phyloP scores from a whole-genome alignment of 2,797 vertebrate species.

The Yasuhikotakia modesta region DNA sequence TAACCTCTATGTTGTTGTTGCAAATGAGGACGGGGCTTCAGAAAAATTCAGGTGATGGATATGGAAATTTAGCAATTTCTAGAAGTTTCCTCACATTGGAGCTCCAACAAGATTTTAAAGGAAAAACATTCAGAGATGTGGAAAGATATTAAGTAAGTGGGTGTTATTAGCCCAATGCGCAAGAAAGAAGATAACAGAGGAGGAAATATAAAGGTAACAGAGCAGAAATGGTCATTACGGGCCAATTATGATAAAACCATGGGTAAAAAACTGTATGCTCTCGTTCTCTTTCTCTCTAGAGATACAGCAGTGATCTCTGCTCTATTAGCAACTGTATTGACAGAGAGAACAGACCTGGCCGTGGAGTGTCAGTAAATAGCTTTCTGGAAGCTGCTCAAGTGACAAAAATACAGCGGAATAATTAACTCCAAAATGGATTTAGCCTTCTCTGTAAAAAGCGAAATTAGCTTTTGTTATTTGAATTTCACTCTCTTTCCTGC shows the following conservation, averaged over 20 bases:
- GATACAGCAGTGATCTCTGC: conserved; percentile 30
- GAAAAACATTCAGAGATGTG: background rate
- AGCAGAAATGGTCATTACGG: conserved; percentile 13
- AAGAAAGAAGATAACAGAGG: background rate
- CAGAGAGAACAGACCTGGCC: conserved; percentile 41
- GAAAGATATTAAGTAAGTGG: background rate
- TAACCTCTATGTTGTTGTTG: conserved; percentile 4
- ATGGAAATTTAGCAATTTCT: too few species aligned
- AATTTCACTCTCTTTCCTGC: background rate
- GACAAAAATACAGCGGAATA: conserved; percentile 39
- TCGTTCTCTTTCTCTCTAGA: conserved; percentile 14
- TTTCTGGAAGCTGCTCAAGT: conserved; percentile 42
- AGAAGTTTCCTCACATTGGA: too few species aligned
- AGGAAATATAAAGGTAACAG: conserved; percentile 1
- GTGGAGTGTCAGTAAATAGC: conserved; percentile 46
- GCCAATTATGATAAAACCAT: conserved; percentile 18
- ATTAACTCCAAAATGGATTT: conserved; percentile 47
- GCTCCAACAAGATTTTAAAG: background rate
- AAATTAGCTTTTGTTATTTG: conserved; percentile 43
- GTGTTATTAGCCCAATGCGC: background rate
- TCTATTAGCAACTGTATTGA: conserved; percentile 42
- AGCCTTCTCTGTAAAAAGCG: conserved; percentile 23
- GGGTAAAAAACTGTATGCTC: conserved; percentile 14
- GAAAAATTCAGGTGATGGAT: background rate
- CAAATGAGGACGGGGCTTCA: background rate